Percentiles rank a stretch among this genome's conserved stretches.
Conservation (phyloP, 2,113 vertebrate genomes). For the Rhinoderma darwinii region DNA sequence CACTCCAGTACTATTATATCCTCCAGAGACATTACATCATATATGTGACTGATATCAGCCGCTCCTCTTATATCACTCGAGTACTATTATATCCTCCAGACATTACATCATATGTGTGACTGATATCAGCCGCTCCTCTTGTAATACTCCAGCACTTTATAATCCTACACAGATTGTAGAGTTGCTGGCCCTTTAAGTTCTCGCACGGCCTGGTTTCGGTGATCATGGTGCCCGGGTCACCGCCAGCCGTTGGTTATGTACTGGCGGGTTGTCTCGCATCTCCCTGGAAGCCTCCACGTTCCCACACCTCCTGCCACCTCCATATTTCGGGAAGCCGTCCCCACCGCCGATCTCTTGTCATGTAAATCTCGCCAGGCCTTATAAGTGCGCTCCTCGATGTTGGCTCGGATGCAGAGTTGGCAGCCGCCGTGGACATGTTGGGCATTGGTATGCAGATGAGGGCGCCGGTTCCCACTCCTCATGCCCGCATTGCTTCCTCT, state of each 20-base stretch:
- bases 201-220: too few species aligned
- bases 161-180: background rate
- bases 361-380: slow-evolving; percentile 28
- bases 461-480: slow-evolving; percentile 33
- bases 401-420: slow-evolving; percentile 32
- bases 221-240: background rate
- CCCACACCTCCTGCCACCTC: slow-evolving; percentile 38
- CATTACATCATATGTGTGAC: too few species aligned
- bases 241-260: background rate
- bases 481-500: slow-evolving; percentile 39
- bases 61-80: too few species aligned
- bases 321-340: background rate
- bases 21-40: too few species aligned
- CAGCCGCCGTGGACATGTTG: slow-evolving; percentile 18
- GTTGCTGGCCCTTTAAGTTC: background rate
- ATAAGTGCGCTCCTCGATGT: slow-evolving; percentile 11
- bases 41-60: background rate
- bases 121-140: too few species aligned
- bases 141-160: too few species aligned
- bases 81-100: too few species aligned
- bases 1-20: too few species aligned
- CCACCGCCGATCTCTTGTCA: slow-evolving; percentile 23
- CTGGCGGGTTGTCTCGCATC: background rate
- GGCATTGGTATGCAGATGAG: slow-evolving; percentile 58
- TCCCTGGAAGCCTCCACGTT: background rate